Conservation (phyloP, 2,797 vertebrate species). For the Chelonia mydas region DNA sequence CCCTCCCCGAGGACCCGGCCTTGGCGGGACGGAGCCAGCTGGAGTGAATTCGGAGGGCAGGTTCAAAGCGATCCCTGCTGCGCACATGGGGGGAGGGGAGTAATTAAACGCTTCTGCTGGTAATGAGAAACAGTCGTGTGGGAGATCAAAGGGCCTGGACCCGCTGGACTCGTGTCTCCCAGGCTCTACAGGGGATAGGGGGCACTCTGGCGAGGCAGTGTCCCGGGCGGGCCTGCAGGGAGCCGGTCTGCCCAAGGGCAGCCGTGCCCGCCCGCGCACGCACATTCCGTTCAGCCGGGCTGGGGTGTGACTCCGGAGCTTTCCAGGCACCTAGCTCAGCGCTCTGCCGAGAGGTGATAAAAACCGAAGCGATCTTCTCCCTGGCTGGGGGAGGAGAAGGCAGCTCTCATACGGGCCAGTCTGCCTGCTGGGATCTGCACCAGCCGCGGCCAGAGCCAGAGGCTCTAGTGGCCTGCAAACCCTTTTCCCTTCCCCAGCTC, state of each 20-base stretch:
- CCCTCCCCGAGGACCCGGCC: neutral
- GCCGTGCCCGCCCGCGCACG: no score
- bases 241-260: no score
- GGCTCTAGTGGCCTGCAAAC: no score
- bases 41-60: neutral
- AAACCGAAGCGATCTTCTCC: neutral
- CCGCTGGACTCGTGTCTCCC: no score
- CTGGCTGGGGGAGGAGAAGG: neutral
- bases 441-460: no score
- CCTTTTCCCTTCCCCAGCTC: no score
- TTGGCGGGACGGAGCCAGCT: neutral
- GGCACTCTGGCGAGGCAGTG: no score
- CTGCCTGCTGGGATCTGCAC: no score
- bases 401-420: neutral
- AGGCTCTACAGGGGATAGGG: no score
- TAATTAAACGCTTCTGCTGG: neutral
- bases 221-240: no score
- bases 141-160: neutral
- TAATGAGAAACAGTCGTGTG: neutral
- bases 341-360: neutral
- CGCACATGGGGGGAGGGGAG: neutral
- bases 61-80: neutral
- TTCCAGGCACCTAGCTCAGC: neutral
- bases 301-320: neutral
- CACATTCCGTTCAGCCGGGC: neutral